Conservation (phyloP, 1,140 invertebrate genomes). For the Macrostomum lignano region DNA sequence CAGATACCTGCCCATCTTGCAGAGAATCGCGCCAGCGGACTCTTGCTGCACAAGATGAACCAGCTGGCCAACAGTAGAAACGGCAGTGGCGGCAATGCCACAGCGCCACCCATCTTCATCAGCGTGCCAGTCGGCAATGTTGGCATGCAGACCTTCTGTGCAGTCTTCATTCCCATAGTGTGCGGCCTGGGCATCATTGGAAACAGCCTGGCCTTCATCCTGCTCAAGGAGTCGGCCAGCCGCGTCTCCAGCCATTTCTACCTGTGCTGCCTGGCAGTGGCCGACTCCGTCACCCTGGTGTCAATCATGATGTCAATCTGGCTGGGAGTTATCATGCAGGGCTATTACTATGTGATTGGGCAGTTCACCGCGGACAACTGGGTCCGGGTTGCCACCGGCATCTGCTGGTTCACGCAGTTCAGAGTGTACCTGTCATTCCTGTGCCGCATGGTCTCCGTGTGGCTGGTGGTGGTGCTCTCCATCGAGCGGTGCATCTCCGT, state of each 20-base stretch:
- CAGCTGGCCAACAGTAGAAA: no score
- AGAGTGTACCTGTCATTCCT: neutral
- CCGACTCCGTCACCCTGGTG: neutral
- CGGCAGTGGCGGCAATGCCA: no score
- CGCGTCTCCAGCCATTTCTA: slow-evolving; percentile 1
- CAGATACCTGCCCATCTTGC: no score
- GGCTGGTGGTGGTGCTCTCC: neutral
- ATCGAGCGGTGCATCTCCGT: neutral
- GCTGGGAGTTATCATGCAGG: neutral
- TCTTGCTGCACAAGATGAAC: no score
- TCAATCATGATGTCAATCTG: neutral
- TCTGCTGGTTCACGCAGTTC: neutral
- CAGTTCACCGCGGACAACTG: no score
- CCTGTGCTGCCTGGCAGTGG: slow-evolving; percentile 1
- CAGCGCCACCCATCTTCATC: no score
- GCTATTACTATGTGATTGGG: slow-evolving; percentile 1
- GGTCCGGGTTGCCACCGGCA: no score
- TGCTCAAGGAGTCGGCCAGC: neutral
- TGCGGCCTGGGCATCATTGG: no score
- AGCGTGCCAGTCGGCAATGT: no score
- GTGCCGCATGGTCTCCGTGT: neutral
- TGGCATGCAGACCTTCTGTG: no score
- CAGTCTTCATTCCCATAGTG: no score
- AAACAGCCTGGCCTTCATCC: neutral
- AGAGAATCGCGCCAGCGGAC: no score